Base-by-base conservation (phyloP, 2,113 vertebrate species). In the Hepsetus odoe region DNA sequence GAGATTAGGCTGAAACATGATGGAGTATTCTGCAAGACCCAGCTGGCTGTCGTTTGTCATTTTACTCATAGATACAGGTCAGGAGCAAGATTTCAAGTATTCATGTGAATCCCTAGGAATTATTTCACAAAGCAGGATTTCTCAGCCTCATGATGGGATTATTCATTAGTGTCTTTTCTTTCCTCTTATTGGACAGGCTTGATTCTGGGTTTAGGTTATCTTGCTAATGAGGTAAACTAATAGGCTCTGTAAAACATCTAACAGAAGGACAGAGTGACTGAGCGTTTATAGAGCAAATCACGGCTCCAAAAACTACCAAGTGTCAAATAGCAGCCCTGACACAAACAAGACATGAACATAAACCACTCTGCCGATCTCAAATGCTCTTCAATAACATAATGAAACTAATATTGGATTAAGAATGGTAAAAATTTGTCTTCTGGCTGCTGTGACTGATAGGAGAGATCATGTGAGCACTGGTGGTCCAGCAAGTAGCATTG, bases 391-490 rank as follows among this genome's bases (percentile, higher is more conserved):
- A n/a, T n/a, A n/a, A n/a, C n/a, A n/a, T n/a, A n/a, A n/a, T n/a
- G n/a, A n/a, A 32, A 13, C 5, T 5, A 7, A 7, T 64, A 1
- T 13, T 35, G 61, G 24, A 56, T 18, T 69, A 65, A 30, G 18
- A 30, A 38, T 69, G 72, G 14, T 69, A 65, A 30, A 13, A 30
- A 38, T 69, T 55, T 75, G 44, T 55, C 51, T 55, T 55, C 51
- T 22, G 51, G 51, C 51, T 55, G 3, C n/a, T 55, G 6, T 55
- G n/a, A 22, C 9, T 65, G 33, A n/a, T 49, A 7, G 28, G 22
- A 20, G 61, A 35, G 44, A 35, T 76, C 62, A 55, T 76, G 46
- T 76, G 74, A 76, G 30, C 68, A 55, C 14, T 14, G 67, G 42
- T 18, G 14, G 9, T 22, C 18, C 13, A 4, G 62, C 55, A 44